Evolutionary conservation across 2,888 invertebrate genomes (phyloP).

Genomic region (Pandemis corylana): DNA sequence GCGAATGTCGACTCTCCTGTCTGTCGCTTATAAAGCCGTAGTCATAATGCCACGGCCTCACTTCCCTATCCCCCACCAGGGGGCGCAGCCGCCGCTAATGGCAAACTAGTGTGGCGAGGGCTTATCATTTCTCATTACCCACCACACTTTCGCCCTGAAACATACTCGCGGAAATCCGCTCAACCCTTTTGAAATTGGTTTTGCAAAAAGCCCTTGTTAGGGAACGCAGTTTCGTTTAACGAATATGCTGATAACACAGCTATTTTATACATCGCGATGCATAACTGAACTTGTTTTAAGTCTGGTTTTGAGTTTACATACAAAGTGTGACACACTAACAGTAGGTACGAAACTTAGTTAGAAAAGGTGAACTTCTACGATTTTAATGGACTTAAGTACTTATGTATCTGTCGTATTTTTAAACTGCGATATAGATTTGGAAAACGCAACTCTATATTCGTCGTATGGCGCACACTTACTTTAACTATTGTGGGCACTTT

Average conservation of each 20-base stretch:
- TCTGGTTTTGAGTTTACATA: background rate
- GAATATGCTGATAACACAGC: slow-evolving; percentile 30
- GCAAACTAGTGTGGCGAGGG: slow-evolving; percentile 58
- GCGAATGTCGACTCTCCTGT: background rate
- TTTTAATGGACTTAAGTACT: background rate
- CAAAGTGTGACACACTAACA: background rate
- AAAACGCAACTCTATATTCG: no score
- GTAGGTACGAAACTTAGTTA: no score
- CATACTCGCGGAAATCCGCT: slow-evolving; percentile 25
- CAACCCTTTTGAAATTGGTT: slow-evolving; percentile 41
- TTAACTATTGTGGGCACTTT: background rate
- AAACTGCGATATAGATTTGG: no score
- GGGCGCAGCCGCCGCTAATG: slow-evolving; percentile 48
- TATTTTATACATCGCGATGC: slow-evolving; percentile 3
- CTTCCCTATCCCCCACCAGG: slow-evolving; percentile 13
- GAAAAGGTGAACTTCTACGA: background rate
- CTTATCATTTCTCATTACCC: slow-evolving; percentile 58
- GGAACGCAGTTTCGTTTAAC: slow-evolving; percentile 22
- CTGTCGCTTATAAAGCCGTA: slow-evolving; percentile 1
- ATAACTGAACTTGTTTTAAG: background rate
- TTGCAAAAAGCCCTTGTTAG: slow-evolving; percentile 35
- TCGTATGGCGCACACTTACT: no score
- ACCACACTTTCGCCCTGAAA: slow-evolving; percentile 36
- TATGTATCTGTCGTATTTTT: no score
- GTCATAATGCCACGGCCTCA: slow-evolving; percentile 4